Conservation (phyloP, 2,797 vertebrate species). For the Neosilurus hyrtlii region DNA sequence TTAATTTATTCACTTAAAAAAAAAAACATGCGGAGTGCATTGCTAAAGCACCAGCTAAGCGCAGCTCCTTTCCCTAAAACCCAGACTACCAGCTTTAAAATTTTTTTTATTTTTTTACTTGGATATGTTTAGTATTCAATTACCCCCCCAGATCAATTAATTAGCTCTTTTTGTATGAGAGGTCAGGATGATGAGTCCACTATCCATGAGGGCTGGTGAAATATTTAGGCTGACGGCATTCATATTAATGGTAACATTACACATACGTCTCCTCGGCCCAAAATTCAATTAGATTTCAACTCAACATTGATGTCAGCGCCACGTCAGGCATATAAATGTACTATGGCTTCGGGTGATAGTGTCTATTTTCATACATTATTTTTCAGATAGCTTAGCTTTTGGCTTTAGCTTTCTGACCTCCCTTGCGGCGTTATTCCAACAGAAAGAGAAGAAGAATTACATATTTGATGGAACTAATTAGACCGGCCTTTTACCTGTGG, state of each 20-base stretch:
- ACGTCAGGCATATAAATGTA: constrained; percentile 82
- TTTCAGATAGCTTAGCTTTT: constrained; percentile 77
- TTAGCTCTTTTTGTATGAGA: constrained; percentile 72
- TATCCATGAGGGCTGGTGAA: constrained; percentile 76
- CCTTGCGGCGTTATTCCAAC: constrained; percentile 74
- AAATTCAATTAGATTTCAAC: constrained; percentile 82
- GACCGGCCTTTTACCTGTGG: constrained; percentile 71
- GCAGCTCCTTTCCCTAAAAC: constrained; percentile 48
- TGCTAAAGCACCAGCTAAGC: constrained; percentile 59
- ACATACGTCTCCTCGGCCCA: constrained; percentile 71
- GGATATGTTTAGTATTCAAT: constrained; percentile 59
- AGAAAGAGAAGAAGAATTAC: constrained; percentile 73
- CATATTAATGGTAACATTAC: constrained; percentile 84
- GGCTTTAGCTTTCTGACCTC: constrained; percentile 63
- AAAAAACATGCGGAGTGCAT: constrained; percentile 63
- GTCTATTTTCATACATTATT: constrained; percentile 77
- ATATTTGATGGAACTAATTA: constrained; percentile 84
- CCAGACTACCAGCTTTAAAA: constrained; percentile 61
- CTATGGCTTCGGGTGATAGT: constrained; percentile 78
- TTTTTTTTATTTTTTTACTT: constrained; percentile 59
- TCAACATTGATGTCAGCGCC: constrained; percentile 76
- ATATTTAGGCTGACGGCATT: constrained; percentile 79
- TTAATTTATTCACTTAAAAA: constrained; percentile 72
- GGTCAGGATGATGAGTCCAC: constrained; percentile 74
- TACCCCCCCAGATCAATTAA: constrained; percentile 76